Conservation (phyloP, 2,113 vertebrate species). For the Nothobranchius furzeri region DNA sequence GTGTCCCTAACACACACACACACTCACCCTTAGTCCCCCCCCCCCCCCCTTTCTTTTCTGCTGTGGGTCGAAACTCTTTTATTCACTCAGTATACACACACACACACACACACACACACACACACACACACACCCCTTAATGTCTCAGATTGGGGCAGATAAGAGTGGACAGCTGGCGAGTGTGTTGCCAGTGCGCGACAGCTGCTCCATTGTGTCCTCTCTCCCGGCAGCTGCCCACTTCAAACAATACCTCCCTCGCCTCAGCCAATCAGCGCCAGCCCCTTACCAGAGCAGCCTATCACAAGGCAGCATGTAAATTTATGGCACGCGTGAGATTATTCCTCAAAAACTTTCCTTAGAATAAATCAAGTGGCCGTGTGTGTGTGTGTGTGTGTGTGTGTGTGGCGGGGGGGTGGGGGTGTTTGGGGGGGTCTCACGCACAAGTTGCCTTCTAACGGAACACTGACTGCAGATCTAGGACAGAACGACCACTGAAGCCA, state of each 20-base stretch:
- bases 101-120: conserved; percentile 39
- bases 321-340: conserved; percentile 95
- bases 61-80: conserved; percentile 96
- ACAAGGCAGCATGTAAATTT: conserved; percentile 88
- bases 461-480: conserved; percentile 29
- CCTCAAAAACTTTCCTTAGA: conserved; percentile 86
- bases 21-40: conserved; percentile 16
- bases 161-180: conserved; percentile 99
- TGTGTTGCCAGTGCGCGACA: conserved; percentile 97
- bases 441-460: conserved; percentile 71
- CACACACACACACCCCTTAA: conserved; percentile 86
- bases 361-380: conserved; percentile 82
- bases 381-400: conserved; percentile 49
- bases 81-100: conserved; percentile 81
- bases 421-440: conserved; percentile 38
- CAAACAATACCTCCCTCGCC: conserved; percentile 90
- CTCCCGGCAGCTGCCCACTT: conserved; percentile 89
- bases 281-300: conserved; percentile 78
- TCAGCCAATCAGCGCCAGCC: conserved; percentile 83
- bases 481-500: not conserved
- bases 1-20: conserved; percentile 44
- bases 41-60: conserved; percentile 79
- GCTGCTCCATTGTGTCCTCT: conserved; percentile 98
- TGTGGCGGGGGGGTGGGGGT: conserved; percentile 59
- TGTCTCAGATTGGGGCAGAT: conserved; percentile 96